Conservation (phyloP, 1,140 invertebrate species). For the Brachionus manjavacas region DNA sequence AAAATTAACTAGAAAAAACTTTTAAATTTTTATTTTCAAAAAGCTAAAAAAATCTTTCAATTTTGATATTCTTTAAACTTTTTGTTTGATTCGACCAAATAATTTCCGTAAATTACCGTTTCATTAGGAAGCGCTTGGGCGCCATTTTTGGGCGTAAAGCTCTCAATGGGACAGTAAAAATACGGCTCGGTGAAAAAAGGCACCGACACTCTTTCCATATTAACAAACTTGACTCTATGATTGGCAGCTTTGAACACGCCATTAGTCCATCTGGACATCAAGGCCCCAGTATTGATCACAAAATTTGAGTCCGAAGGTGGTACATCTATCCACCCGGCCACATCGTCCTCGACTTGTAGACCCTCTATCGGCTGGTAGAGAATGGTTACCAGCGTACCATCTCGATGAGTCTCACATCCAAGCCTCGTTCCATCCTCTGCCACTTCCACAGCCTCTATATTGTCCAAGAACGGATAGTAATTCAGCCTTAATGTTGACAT, state of each 20-base stretch:
- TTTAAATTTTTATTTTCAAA: no score
- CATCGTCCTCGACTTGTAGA: neutral
- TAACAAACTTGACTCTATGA: constrained; percentile 20
- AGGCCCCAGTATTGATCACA: neutral
- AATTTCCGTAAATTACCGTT: neutral
- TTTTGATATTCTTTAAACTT: constrained; percentile 8
- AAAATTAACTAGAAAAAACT: no score
- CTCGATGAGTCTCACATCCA: neutral
- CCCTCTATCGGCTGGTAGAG: neutral
- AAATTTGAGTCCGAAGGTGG: neutral
- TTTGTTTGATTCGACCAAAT: neutral
- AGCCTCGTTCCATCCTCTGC: neutral
- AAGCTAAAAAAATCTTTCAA: neutral
- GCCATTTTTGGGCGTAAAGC: neutral
- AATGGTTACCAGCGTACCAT: neutral
- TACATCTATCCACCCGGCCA: neutral
- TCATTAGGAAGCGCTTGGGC: neutral
- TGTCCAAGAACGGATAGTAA: neutral
- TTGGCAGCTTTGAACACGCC: neutral
- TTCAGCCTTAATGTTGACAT: neutral
- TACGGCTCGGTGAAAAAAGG: constrained; percentile 2
- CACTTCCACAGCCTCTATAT: neutral
- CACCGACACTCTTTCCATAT: neutral
- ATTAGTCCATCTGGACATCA: constrained; percentile 5
- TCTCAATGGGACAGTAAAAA: neutral